Evolutionary conservation across 2,888 invertebrate species (phyloP), one percentile per base, ranked within the genome.

Genomic region (Agrotis puta): DNA sequence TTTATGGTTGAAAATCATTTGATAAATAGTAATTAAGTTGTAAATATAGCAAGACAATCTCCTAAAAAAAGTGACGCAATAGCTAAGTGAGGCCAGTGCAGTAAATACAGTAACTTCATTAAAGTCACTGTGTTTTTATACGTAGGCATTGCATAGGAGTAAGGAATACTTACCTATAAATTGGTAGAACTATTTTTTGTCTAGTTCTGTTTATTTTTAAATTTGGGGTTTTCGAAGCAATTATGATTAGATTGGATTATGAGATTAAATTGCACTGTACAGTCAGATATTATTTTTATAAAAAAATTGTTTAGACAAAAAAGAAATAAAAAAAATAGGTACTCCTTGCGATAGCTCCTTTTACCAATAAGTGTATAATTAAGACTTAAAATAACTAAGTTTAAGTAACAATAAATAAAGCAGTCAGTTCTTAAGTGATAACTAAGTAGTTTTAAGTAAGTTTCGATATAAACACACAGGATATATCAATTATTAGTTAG

Each of bases 401-500:
- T 43, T 45, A 53, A n/a, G 11, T 33, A 39, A 18, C 33, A 3
- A 16, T 63, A 50, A 24, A 39, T 63, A 33, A 33, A 9, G 56
- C 56, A n/a, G 56, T 56, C 56, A 56, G 24, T 20, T 24, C 2
- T 33, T 61, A 65, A 22, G 20, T 39, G 47, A 48, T 43, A 47
- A 14, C 5, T 64, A n/a, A 45, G 13, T 45, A 11, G 20, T 22
- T 1, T n/a, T 3, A 39, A 39, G n/a, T 22, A n/a, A 51, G 5
- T 4, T 43, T 48, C 14, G 24, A 9, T 39, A 47, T 24, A 11
- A 22, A 33, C 3, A 48, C 39, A 66, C 14, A 11, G 16, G 2
- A 14, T 13, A 22, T 22, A 61, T 58, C 43, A 58, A 63, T 63
- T 77, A 74, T 70, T 70, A 77, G 63, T 33, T 1, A n/a, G 6